These are phyloP conservation scores for Loriculus beryllinus DNA, from an alignment of 2,797 vertebrate species.

Conservation along the genomic window DNA sequence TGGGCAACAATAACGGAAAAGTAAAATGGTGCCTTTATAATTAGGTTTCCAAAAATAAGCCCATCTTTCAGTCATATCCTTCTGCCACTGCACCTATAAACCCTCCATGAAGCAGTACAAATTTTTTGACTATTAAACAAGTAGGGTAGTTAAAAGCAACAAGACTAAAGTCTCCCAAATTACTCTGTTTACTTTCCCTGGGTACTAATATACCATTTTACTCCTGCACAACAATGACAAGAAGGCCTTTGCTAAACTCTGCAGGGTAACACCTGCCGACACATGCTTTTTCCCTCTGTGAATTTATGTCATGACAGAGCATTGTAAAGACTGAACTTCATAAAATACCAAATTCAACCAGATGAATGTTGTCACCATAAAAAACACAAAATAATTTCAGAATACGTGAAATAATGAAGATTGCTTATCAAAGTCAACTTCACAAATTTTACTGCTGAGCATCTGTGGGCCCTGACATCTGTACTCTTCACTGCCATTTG, in stretches of 20 bases:
- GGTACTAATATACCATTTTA: not conserved
- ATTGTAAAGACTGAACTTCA: not conserved
- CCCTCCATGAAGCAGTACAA: not conserved
- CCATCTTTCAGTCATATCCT: not conserved
- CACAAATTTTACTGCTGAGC: not conserved
- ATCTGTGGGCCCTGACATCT: rapidly evolving
- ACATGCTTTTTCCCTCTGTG: rapidly evolving
- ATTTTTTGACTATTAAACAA: not conserved
- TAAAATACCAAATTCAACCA: not conserved
- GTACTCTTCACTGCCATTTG: not conserved
- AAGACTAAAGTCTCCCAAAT: not conserved
- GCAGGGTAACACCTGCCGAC: rapidly evolving
- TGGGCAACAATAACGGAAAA: conserved; percentile 25
- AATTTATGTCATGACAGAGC: not conserved
- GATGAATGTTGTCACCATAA: rapidly evolving
- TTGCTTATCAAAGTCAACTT: not conserved
- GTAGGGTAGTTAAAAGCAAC: not conserved
- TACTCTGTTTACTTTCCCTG: not conserved
- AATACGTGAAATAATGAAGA: not conserved
- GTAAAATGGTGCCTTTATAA: not conserved
- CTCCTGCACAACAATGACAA: not conserved
- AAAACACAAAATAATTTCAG: not conserved
- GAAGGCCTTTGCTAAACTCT: not conserved
- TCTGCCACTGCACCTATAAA: not conserved
- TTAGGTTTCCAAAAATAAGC: conserved; percentile 18